phyloP scores from a whole-genome alignment of 1,140 invertebrate species.

The Apocrypta bakeri region DNA sequence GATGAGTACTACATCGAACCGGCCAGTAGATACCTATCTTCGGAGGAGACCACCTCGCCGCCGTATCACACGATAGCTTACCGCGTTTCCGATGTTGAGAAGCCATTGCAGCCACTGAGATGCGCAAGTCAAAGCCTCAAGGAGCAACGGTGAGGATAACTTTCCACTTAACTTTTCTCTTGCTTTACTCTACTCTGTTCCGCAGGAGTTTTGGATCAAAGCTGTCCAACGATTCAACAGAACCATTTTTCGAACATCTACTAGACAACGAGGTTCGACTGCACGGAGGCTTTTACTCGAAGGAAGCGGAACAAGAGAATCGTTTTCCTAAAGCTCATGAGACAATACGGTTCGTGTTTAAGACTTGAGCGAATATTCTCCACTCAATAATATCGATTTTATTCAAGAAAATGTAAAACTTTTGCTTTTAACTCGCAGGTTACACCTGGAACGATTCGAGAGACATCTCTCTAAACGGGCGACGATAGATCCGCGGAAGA shows the following conservation, averaged over 20 bases:
- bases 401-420: too few relatives aligned
- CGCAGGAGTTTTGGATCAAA: neutral
- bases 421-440: constrained; percentile 51
- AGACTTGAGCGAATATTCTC: too few relatives aligned
- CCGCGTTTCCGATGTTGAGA: constrained; percentile 84
- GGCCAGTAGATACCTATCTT: constrained; percentile 80
- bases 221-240: constrained; percentile 58
- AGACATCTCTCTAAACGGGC: constrained; percentile 82
- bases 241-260: constrained; percentile 68
- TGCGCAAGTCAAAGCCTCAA: constrained; percentile 76
- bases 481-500: constrained; percentile 85
- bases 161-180: too few relatives aligned
- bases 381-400: too few relatives aligned
- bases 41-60: constrained; percentile 69
- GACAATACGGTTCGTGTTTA: neutral
- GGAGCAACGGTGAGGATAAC: constrained; percentile 22
- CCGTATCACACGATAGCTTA: constrained; percentile 89
- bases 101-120: constrained; percentile 73
- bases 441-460: constrained; percentile 65
- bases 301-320: constrained; percentile 55
- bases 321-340: constrained; percentile 36
- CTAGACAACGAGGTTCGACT: constrained; percentile 65
- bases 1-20: constrained; percentile 93
- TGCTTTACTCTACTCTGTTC: too few relatives aligned
- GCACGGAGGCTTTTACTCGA: constrained; percentile 68